phyloP scores from a whole-genome alignment of 2,113 vertebrate species.

The Spilogale gracilis region DNA sequence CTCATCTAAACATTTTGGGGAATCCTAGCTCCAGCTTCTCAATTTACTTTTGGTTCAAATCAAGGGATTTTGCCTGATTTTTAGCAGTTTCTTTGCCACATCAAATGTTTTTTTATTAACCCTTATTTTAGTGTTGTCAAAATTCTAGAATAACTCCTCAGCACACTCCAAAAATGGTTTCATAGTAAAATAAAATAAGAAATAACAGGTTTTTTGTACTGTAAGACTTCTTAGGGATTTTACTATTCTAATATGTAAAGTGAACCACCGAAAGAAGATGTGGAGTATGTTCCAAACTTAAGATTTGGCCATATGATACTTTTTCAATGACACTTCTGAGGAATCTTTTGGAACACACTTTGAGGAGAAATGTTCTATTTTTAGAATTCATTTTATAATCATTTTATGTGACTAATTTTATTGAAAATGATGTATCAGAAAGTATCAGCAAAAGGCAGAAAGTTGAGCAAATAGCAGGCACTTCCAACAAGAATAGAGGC shows the following conservation, averaged over 20 bases:
- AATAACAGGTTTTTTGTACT: not conserved
- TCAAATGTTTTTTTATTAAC: constrained; percentile 43
- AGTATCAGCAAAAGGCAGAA: not conserved
- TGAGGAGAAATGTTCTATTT: not conserved
- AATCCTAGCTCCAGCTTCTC: not conserved
- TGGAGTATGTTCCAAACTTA: constrained; percentile 11
- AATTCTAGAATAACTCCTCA: not conserved
- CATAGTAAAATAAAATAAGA: not conserved
- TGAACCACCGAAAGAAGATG: not conserved
- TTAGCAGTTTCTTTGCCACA: constrained; percentile 16
- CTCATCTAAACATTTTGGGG: not conserved
- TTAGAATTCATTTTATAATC: constrained; percentile 4
- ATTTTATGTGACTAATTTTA: not conserved
- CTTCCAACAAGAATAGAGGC: not conserved
- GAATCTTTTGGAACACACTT: not conserved
- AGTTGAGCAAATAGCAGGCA: not conserved
- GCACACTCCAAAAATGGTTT: not conserved
- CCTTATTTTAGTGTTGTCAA: not conserved
- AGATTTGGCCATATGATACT: not conserved
- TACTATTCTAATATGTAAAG: not conserved
- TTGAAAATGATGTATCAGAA: not conserved
- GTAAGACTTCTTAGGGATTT: not conserved
- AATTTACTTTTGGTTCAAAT: not conserved
- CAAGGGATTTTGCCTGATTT: not conserved
- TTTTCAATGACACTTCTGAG: not conserved